Evolutionary conservation across 2,888 invertebrate species (phyloP), one percentile per base, ranked within the genome.

Genomic region (Acleris sparsana): DNA sequence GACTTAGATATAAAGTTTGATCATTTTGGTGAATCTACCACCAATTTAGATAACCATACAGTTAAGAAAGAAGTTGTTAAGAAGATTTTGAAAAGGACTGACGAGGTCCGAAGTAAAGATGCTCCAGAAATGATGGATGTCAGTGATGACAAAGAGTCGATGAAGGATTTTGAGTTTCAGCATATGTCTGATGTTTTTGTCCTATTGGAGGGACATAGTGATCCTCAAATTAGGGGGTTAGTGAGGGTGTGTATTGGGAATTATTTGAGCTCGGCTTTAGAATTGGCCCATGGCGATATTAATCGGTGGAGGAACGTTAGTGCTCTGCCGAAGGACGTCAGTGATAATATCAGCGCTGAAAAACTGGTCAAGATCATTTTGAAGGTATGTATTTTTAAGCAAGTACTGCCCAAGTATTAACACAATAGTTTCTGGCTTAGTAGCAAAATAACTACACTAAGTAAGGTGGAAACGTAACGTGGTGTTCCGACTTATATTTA

Each of bases 141-240:
- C 11, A 59, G 55, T 5, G 75, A 73, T 65, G 76, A 68, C 67
- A 74, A 67, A 63, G 70, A 43, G 39, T 68, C 16, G 46, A 78
- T 77, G 11, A 73, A 64, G 17, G 80, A 81, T 7, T 90, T 91
- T 59, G 87, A 89, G 62, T 86, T 76, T 73, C 96, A 96, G 78
- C 93, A 93, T 75, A 90, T 97, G 71, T 93, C 93, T 9, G 97
- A 97, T 82, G 83, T 97, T 20, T 89, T 97, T 70, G 70, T 78
- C 43, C 83, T 96, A 43, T 95, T 95, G 72, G 94, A 95, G 46
- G 89, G 93, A 70, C 97, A 98, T 83, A 87, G 92, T 53, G 98
- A 98, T 86, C 97, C 97, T 0, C 97, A 97, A 80, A 93, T 98
- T 48, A 93, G 97, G 74, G 97, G 97, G 11, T 92, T 95, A 64